Evolutionary conservation across 92 coral and sea anemone genomes (phyloP), one percentile per base, ranked within the genome.

Genomic region (Zoanthus solanderi): DNA sequence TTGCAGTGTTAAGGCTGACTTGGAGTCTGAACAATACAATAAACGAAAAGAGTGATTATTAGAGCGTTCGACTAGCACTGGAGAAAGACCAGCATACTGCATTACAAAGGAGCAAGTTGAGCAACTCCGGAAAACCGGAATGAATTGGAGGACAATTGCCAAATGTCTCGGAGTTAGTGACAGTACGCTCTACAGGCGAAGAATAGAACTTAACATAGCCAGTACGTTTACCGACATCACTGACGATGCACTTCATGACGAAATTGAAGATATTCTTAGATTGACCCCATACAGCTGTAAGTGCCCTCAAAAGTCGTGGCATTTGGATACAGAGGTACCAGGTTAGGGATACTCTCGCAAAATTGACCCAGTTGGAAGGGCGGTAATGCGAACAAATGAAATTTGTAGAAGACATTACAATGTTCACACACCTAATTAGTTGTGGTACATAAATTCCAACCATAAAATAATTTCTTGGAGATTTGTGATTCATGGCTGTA

Each of bases 381-480:
- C 74, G 13, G 45, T 32, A 29, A 69, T 45, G 6, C 74, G 74
- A 69, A 69, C 74, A 8, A 30, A 69, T 9, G 74, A 69, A 69
- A 30, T 31, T 30, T 69, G 74, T 12, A 29, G 74, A 32, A 69
- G 74, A 69, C 30, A 45, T 69, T 69, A 69, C 74, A 69, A 29
- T 69, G 74, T 69, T 69, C 47, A 13, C 7, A 29, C 45, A 29
- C 68, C 86, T 18, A 78, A 87, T 77, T 65, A 78, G 17, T 17
- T 87, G 17, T 76, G 89, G 84, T 77, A 86, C 12, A 46, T 78
- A 10, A 78, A 87, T 73, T 78, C 78, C 2, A 87, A 68, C 61
- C 90, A 87, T 17, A 87, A 78, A 68, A 37, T 78, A 53, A 67
- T 87, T 32, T 63, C 85, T 16, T 78, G 90, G 78, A 68, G 85